Evolutionary conservation across 2,888 invertebrate genomes (phyloP).

Genomic region (Lobophora halterata): DNA sequence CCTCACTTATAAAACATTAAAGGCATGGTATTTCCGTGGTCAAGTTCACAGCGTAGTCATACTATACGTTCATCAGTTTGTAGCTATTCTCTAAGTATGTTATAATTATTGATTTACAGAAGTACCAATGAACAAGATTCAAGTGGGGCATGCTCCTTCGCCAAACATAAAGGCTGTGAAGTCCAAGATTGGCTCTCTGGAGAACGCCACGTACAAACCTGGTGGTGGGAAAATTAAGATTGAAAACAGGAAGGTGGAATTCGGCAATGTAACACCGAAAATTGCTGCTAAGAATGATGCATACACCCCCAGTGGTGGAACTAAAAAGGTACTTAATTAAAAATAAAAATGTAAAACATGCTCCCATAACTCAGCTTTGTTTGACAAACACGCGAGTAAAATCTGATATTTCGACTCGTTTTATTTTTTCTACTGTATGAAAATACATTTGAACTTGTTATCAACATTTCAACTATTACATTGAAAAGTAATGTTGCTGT

Average conservation of each 20-base stretch:
- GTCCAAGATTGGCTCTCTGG: constrained; percentile 95
- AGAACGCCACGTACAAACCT: constrained; percentile 94
- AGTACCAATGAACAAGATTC: constrained; percentile 95
- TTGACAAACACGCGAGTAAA: too few species aligned
- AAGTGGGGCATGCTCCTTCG: constrained; percentile 95
- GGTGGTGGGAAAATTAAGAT: constrained; percentile 94
- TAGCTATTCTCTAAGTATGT: too few species aligned
- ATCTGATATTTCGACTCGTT: too few species aligned
- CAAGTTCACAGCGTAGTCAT: constrained; percentile 15
- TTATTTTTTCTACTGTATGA: not conserved
- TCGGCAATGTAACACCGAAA: constrained; percentile 90
- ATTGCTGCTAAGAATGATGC: constrained; percentile 95
- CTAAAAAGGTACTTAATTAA: constrained; percentile 88
- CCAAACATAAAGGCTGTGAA: constrained; percentile 95
- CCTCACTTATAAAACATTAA: constrained; percentile 25
- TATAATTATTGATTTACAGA: constrained; percentile 68
- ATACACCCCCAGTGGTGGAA: constrained; percentile 92
- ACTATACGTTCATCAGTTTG: not conserved
- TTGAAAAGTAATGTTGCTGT: too few species aligned
- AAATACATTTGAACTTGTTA: constrained; percentile 1
- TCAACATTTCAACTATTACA: too few species aligned
- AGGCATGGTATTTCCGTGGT: constrained; percentile 16
- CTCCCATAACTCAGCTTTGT: constrained; percentile 3
- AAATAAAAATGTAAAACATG: not conserved
- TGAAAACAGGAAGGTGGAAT: constrained; percentile 92